A percentile compares a stretch with the other conserved stretches of the same genome.
Conservation (phyloP, 2,797 vertebrate genomes). For the Lacerta viridis region DNA sequence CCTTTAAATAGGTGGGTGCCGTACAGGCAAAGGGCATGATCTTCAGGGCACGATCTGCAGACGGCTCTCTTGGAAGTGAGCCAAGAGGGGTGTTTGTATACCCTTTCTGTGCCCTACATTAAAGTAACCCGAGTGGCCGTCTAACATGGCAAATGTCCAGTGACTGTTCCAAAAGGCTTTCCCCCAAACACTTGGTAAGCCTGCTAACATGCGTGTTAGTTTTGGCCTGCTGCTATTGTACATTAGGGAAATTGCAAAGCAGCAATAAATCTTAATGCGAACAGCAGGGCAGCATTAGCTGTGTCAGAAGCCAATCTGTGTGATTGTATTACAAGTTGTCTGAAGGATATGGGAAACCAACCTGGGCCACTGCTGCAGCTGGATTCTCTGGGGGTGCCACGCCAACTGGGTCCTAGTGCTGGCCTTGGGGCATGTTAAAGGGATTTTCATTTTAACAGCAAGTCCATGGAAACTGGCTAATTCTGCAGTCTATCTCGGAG, state of each 20-base stretch:
- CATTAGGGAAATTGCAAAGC: slow-evolving; percentile 40
- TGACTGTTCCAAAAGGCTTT: slow-evolving; percentile 26
- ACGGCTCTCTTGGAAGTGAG: not conserved
- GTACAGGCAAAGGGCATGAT: not conserved
- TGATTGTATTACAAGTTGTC: slow-evolving; percentile 43
- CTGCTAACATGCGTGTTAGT: slow-evolving; percentile 33
- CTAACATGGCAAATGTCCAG: slow-evolving; percentile 31
- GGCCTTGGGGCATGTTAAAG: not conserved
- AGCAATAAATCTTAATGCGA: slow-evolving; percentile 46
- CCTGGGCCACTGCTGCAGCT: not conserved
- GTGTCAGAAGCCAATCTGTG: slow-evolving; percentile 41
- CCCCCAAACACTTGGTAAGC: slow-evolving; percentile 31
- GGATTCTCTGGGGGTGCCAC: not conserved
- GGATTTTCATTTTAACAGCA: not conserved
- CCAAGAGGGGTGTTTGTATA: not conserved
- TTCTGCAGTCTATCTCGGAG: not conserved
- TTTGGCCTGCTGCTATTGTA: slow-evolving; percentile 44
- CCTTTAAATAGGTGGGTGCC: not conserved
- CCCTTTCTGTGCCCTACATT: not conserved
- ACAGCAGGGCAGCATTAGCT: slow-evolving; percentile 42
- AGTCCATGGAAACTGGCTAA: not conserved
- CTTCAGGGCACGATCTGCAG: not conserved
- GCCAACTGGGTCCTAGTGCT: not conserved
- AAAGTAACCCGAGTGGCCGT: not conserved
- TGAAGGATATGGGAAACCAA: slow-evolving; percentile 26